These are phyloP conservation scores for Sicus ferrugineus DNA, from an alignment of 2,888 invertebrate species.

Conservation along the genomic window DNA sequence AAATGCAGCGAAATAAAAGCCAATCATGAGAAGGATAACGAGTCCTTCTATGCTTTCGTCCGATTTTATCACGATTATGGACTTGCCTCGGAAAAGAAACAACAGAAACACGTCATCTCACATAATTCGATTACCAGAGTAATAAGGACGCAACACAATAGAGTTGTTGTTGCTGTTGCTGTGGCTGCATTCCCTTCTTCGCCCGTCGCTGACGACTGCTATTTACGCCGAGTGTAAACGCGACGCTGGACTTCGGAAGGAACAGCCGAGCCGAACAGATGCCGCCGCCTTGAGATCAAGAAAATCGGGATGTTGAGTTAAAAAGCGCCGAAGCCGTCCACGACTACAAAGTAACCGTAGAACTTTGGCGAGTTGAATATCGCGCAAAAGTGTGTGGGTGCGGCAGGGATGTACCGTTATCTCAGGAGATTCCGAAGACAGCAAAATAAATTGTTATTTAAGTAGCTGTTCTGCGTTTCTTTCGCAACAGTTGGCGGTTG, in stretches of 20 bases:
- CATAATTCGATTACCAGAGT: too few relatives aligned
- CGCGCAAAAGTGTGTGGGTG: neutral
- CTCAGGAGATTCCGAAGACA: neutral
- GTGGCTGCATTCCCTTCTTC: neutral
- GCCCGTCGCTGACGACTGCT: conserved; percentile 39
- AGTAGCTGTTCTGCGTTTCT: neutral
- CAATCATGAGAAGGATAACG: too few relatives aligned
- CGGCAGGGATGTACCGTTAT: neutral
- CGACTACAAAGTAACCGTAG: conserved; percentile 22
- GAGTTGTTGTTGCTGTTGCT: neutral
- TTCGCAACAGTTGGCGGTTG: neutral
- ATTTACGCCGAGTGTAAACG: conserved; percentile 59
- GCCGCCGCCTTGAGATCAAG: conserved; percentile 25
- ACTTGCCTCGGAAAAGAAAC: too few relatives aligned
- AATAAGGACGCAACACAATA: too few relatives aligned
- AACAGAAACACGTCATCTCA: too few relatives aligned
- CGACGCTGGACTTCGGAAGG: conserved; percentile 33
- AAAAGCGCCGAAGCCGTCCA: neutral
- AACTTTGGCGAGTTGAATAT: conserved; percentile 27
- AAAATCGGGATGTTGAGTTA: neutral
- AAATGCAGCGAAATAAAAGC: too few relatives aligned
- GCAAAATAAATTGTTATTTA: neutral
- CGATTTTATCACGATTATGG: too few relatives aligned
- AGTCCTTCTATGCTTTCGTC: too few relatives aligned
- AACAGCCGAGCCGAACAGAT: conserved; percentile 38